Evolutionary conservation across 2,113 vertebrate genomes (phyloP), one percentile per base, ranked within the genome.

Genomic region (Microcebus lehilahytsara): DNA sequence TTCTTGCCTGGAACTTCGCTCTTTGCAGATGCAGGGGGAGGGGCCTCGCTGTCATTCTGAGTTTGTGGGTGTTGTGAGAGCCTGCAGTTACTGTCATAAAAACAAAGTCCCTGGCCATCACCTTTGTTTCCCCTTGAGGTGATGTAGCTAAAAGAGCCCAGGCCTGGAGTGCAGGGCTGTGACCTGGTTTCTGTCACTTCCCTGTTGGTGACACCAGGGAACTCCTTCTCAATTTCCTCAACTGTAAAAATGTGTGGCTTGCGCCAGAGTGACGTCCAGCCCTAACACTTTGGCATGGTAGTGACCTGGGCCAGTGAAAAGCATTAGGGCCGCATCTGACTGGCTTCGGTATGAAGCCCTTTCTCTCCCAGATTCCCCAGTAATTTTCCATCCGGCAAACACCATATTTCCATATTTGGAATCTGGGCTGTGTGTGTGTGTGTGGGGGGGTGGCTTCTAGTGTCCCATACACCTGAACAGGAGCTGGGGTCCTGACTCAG

Each of bases 381-480:
- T 85, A 96, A 69, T 30, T 96, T 96, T 96, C 94, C 90, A 66
- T 40, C 27, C 51, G 62, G 53, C 16, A 60, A 84, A 80, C 32
- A 46, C 89, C 2, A 0, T 10, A 14, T 37, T 90, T 58, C 67
- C 42, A 0, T 74, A 46, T 75, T 74, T 69, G 83, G 85, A 85
- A 87, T 81, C 78, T 12, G 12, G 27, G 53, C 25, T 85, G 69
- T 62, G 30, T 67, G 60, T 32, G 19, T 37, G 5, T 13, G 25
- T 12, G 34, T 32, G 3, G 9, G 40, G n/a, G 49, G 32, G 25
- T 62, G 34, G 51, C 9, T 94, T 56, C 53, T 95, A 51, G 62
- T 42, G 9, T 11, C 46, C 27, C 67, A 62, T 32, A 79, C 85
- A 81, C 34, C 14, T 53, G 9, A 71, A 32, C 40, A 9, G 34